These are phyloP conservation scores for Tupaia tana DNA, from an alignment of 2,113 vertebrate genomes.

Conservation along the genomic window DNA sequence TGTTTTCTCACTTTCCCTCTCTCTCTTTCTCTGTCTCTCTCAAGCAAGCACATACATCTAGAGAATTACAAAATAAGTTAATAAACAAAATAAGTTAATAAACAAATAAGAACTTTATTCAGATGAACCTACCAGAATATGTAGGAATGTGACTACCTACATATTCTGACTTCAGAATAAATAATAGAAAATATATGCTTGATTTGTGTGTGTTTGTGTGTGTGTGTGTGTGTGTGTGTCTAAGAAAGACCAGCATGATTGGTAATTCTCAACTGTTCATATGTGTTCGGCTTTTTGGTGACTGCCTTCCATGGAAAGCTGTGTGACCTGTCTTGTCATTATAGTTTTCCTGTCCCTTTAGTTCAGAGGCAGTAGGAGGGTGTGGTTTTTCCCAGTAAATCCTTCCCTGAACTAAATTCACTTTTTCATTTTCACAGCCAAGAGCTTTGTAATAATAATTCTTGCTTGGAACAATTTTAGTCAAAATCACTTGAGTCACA, in stretches of 20 bases:
- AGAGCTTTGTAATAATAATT: conserved; percentile 79
- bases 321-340: conserved; percentile 79
- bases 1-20: no score
- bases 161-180: conserved; percentile 26
- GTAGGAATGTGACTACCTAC: not conserved
- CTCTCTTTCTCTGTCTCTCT: no score
- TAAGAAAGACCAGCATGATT: conserved; percentile 73
- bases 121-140: no score
- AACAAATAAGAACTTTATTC: conserved; percentile 62
- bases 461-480: conserved; percentile 79
- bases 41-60: no score
- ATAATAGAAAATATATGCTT: conserved; percentile 78
- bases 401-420: conserved; percentile 73
- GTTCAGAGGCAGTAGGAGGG: conserved; percentile 75
- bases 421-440: conserved; percentile 77
- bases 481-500: conserved; percentile 75
- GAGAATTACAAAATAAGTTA: not conserved
- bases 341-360: conserved; percentile 70
- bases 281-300: conserved; percentile 73
- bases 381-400: conserved; percentile 80
- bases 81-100: no score
- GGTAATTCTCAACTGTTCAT: conserved; percentile 65
- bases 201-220: conserved; percentile 63
- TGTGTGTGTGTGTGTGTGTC: conserved; percentile 40
- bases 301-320: conserved; percentile 54